Percentiles rank a stretch among this genome's conserved stretches.
phyloP scores from a whole-genome alignment of 2,797 vertebrate genomes.

The Microtus obscurus region DNA sequence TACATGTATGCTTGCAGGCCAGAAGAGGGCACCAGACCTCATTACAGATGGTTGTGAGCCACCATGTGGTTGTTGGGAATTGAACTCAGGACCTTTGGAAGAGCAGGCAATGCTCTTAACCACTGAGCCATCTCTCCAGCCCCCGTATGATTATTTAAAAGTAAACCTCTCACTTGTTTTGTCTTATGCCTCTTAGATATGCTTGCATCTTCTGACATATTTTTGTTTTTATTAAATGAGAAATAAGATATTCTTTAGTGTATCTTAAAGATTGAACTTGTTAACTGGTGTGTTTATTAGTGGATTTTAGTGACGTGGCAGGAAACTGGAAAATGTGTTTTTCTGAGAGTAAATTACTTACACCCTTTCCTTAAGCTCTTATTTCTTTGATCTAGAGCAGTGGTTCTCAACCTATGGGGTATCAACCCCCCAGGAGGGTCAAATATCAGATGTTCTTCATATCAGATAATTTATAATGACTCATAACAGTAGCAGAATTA shows the following conservation, averaged over 20 bases:
- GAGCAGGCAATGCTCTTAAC: too few relatives aligned
- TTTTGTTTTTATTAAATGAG: neutral
- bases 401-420: neutral
- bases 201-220: neutral
- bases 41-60: too few relatives aligned
- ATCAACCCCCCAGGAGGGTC: neutral
- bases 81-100: too few relatives aligned
- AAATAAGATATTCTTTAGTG: neutral
- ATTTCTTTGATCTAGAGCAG: neutral
- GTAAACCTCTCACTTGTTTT: neutral
- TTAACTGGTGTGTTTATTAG: neutral
- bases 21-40: too few relatives aligned
- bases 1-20: too few relatives aligned
- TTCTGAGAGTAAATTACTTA: too few relatives aligned
- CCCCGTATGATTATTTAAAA: neutral
- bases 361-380: neutral
- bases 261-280: neutral
- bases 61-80: too few relatives aligned
- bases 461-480: neutral
- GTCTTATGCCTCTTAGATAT: neutral
- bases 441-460: neutral
- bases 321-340: neutral
- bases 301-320: neutral
- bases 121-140: too few relatives aligned
- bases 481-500: neutral